These are phyloP conservation scores for Bombyx mandarina DNA, from an alignment of 1,140 invertebrate genomes.

Conservation along the genomic window DNA sequence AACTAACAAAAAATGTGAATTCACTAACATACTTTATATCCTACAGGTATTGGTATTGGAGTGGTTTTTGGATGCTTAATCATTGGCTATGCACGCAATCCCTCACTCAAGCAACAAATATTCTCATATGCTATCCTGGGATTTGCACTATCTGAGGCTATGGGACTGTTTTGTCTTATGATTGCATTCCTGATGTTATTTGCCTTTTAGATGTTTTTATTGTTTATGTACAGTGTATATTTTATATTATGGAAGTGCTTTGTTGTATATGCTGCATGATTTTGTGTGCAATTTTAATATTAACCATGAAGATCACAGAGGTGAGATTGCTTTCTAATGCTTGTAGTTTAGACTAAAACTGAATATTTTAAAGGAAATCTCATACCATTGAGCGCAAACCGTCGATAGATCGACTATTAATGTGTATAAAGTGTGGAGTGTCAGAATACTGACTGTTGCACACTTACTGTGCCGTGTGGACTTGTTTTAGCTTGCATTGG, in stretches of 20 bases:
- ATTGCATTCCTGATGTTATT: conserved; percentile 94
- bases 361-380: no score
- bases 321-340: conserved; percentile 9
- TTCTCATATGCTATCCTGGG: conserved; percentile 95
- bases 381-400: no score
- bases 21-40: conserved; percentile 13
- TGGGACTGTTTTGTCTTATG: conserved; percentile 97
- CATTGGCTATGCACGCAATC: conserved; percentile 92
- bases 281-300: not conserved
- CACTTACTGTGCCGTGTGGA: not conserved
- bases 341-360: not conserved
- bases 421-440: not conserved
- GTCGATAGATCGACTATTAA: not conserved
- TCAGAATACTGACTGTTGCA: no score
- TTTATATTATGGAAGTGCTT: conserved; percentile 22
- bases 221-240: conserved; percentile 49
- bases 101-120: conserved; percentile 93
- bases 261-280: conserved; percentile 23
- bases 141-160: conserved; percentile 95
- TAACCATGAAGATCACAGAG: conserved; percentile 7
- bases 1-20: no score
- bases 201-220: conserved; percentile 73
- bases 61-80: conserved; percentile 93
- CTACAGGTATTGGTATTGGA: conserved; percentile 91
- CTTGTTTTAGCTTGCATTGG: not conserved